These are phyloP conservation scores for Calyptomena viridis DNA, from an alignment of 2,113 vertebrate genomes.

Conservation along the genomic window DNA sequence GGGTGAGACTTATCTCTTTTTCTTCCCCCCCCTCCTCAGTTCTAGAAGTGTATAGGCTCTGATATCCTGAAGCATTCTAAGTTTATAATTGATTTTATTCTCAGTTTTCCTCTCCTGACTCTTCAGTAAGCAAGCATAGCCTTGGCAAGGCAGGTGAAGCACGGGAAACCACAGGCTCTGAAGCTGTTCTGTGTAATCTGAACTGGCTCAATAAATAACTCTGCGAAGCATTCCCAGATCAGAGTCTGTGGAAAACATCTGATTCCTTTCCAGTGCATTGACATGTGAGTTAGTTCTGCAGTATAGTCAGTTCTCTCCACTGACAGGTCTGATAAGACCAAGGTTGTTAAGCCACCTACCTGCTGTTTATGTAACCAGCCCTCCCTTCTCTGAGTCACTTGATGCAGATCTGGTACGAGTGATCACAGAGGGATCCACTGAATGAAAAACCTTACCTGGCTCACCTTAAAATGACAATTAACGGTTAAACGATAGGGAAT, in stretches of 20 bases:
- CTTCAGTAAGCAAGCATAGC: neutral
- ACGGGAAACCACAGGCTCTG: neutral
- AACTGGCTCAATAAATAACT: neutral
- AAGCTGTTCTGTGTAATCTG: neutral
- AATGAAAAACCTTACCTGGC: accelerated
- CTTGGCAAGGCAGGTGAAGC: neutral
- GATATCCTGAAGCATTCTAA: neutral
- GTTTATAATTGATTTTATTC: neutral
- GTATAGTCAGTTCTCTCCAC: neutral
- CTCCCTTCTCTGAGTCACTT: neutral
- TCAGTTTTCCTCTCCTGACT: neutral
- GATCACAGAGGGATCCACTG: neutral
- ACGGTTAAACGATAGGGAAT: neutral
- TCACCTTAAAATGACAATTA: neutral
- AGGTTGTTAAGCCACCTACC: constrained; percentile 49
- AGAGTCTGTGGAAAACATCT: neutral
- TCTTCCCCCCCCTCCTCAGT: accelerated
- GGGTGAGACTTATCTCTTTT: neutral
- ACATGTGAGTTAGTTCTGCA: neutral
- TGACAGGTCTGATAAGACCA: constrained; percentile 51
- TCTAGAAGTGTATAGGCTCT: neutral
- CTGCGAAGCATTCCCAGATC: neutral
- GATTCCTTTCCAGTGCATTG: neutral
- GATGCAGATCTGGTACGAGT: neutral
- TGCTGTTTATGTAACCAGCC: constrained; percentile 41